Conservation (phyloP, 2,113 vertebrate species). For the Chaetodon auriga region DNA sequence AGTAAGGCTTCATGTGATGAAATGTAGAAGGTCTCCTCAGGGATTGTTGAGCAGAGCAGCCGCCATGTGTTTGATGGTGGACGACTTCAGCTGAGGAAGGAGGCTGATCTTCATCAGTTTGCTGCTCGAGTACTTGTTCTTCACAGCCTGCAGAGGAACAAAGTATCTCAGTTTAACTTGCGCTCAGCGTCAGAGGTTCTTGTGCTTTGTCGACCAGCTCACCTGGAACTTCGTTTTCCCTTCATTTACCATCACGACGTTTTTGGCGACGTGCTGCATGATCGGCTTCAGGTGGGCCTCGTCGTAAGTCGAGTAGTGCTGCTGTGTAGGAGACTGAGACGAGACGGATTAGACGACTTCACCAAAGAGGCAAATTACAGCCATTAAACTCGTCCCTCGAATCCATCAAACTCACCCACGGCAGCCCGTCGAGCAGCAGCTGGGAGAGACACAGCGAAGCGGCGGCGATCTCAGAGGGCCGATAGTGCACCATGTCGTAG, state of each 20-base stretch:
- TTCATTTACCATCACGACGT: slow-evolving; percentile 87
- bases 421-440: slow-evolving; percentile 85
- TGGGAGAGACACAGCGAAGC: slow-evolving; percentile 91
- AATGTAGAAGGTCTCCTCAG: slow-evolving; percentile 14
- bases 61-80: slow-evolving; percentile 84
- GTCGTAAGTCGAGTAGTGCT: slow-evolving; percentile 89
- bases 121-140: slow-evolving; percentile 91
- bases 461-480: slow-evolving; percentile 92
- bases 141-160: slow-evolving; percentile 85
- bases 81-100: slow-evolving; percentile 86
- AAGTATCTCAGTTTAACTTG: rapidly evolving
- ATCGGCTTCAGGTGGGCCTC: slow-evolving; percentile 84
- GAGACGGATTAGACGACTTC: background rate
- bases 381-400: rapidly evolving
- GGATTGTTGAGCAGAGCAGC: slow-evolving; percentile 69
- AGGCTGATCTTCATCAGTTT: slow-evolving; percentile 90
- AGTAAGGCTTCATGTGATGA: slow-evolving; percentile 9
- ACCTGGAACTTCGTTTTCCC: slow-evolving; percentile 87
- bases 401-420: slow-evolving; percentile 87
- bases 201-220: slow-evolving; percentile 58
- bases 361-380: no score
- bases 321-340: slow-evolving; percentile 87
- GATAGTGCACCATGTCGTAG: slow-evolving; percentile 93
- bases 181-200: rapidly evolving
- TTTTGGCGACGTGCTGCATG: slow-evolving; percentile 94